Base-by-base conservation (phyloP, 2,113 vertebrate genomes). In the Xenopus laevis region DNA sequence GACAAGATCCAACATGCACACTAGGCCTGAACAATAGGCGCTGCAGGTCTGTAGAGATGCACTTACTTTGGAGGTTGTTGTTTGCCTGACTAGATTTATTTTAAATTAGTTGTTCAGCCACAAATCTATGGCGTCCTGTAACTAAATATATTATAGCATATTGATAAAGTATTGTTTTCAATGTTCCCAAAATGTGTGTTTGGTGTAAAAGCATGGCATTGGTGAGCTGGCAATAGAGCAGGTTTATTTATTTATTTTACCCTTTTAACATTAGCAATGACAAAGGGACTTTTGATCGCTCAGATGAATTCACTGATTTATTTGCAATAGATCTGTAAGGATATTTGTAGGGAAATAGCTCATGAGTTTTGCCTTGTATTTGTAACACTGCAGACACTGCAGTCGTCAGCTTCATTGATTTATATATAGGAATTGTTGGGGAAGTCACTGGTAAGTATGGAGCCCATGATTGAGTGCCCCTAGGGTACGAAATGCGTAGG, bases 121-220 rank as follows among this genome's bases (percentile, higher is more conserved):
- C 55, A 60, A 74, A 74, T 74, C 72, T 74, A 74, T 55, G 72
- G 57, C 72, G 65, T 74, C 72, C 72, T 68, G 23, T 45, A 40
- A 65, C 13, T 15, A 53, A 53, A 53, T 53, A 53, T 17, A 53
- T 53, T 53, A 17, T 5, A 5, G 17, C 17, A 17, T 53, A 53
- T 53, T 15, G 50, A 15, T 53, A 53, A 53, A 5, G 50, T 53
- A 17, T 15, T 53, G 3, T 53, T 53, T 53, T 13, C 50, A 15
- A 13, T 15, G 17, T 13, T 15, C 17, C 50, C 12, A 17, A 53
- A 13, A 53, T 17, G 10, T 53, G 50, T 9, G 2, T 15, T 53
- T 11, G 50, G 17, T 53, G 12, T 53, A 53, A 53, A 53, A 53
- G 17, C 12, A 53, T 53, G 17, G 0, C 50, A 53, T 15, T 17